Evolutionary conservation across 37 sponge, comb jelly and placozoan genomes (phyloP).

Genomic region (Chondrilla cf. caribensis): DNA sequence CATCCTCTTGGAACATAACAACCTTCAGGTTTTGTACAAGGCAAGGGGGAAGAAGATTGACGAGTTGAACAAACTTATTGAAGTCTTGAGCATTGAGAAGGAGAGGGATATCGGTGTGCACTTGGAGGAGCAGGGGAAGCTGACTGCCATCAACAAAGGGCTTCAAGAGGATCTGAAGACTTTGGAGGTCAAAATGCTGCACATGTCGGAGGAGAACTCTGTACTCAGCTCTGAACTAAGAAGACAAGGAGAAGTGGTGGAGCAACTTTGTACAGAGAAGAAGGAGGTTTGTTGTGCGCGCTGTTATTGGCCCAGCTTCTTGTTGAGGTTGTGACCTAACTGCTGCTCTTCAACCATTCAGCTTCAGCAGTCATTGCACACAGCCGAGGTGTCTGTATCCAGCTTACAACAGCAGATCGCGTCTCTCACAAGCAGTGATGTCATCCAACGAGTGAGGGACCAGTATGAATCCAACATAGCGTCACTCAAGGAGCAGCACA

Average conservation of each 20-base stretch:
- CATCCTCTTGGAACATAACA: not conserved
- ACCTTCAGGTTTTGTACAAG: slow-evolving; percentile 7
- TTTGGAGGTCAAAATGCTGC: not conserved
- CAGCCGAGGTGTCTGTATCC: not conserved
- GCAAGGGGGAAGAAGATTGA: slow-evolving; percentile 6
- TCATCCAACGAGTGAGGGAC: not conserved
- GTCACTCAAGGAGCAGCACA: not conserved
- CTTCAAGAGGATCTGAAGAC: not conserved
- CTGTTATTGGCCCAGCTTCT: not conserved
- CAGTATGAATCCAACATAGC: not conserved
- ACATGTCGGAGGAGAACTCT: not conserved
- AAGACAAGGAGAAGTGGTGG: not conserved
- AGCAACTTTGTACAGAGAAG: too few species aligned
- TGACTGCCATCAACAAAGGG: not conserved
- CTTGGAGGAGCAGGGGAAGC: not conserved
- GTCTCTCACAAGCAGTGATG: not conserved
- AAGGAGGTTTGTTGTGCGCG: not conserved
- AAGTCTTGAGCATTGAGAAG: not conserved
- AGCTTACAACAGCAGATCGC: not conserved
- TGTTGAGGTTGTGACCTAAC: not conserved
- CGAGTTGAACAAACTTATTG: not conserved
- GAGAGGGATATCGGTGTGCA: not conserved
- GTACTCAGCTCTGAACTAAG: not conserved
- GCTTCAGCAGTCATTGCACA: not conserved
- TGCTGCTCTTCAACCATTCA: not conserved